These are phyloP conservation scores for Sphinx pinastri DNA, from an alignment of 2,888 invertebrate genomes.

Conservation along the genomic window DNA sequence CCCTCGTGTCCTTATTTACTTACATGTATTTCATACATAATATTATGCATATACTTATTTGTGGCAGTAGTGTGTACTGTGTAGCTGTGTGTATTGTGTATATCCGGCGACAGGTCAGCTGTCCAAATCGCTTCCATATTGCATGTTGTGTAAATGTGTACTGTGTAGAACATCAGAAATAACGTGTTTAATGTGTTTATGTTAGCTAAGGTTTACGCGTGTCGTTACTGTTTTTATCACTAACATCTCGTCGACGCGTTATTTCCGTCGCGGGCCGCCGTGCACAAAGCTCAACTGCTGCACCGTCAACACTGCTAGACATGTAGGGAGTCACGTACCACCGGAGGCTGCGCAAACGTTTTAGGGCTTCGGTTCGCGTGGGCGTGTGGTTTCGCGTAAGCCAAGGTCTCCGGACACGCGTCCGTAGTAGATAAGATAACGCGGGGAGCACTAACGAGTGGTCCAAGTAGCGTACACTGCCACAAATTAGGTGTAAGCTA, in stretches of 20 bases:
- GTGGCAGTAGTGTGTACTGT: constrained; percentile 66
- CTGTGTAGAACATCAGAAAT: constrained; percentile 57
- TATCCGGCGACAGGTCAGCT: constrained; percentile 70
- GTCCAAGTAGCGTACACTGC: constrained; percentile 48
- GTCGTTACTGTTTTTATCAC: constrained; percentile 65
- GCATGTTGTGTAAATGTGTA: constrained; percentile 73
- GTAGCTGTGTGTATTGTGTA: constrained; percentile 43
- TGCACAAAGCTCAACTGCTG: neutral
- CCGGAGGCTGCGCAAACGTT: neutral
- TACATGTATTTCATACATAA: constrained; percentile 66
- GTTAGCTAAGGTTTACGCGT: constrained; percentile 68
- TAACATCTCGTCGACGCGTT: constrained; percentile 37
- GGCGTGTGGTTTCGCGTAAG: neutral
- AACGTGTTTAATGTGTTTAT: constrained; percentile 79
- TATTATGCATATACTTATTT: constrained; percentile 72
- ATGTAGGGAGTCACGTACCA: neutral
- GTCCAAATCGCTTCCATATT: constrained; percentile 73
- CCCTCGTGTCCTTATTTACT: constrained; percentile 75
- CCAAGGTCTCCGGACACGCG: constrained; percentile 5
- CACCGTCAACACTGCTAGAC: neutral
- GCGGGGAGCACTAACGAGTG: constrained; percentile 23
- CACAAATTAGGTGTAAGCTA: constrained; percentile 57
- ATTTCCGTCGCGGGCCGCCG: constrained; percentile 11
- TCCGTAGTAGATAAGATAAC: constrained; percentile 22
- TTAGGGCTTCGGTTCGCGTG: constrained; percentile 16